Conservation (phyloP, 2,888 invertebrate species). For the Physocephala rufipes region DNA sequence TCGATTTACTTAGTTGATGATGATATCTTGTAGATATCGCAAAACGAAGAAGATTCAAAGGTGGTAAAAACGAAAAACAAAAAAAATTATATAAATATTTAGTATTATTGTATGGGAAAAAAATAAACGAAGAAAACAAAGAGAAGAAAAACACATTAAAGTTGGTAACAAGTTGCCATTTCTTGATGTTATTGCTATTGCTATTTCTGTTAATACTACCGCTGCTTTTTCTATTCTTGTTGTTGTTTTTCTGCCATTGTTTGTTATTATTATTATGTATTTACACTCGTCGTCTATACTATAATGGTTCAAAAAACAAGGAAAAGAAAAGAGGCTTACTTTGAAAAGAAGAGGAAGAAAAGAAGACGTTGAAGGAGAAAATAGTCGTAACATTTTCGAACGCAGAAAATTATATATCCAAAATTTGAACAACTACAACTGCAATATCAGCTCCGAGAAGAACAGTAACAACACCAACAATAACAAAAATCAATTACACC, state of each 20-base stretch:
- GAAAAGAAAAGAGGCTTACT: conserved; percentile 4
- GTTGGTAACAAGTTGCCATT: conserved; percentile 34
- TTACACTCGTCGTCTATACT: conserved; percentile 10
- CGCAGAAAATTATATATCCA: conserved; percentile 23
- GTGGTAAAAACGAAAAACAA: background rate
- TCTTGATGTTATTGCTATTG: conserved; percentile 10
- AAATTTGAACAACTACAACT: background rate
- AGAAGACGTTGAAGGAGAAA: conserved; percentile 2
- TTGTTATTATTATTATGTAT: conserved; percentile 5
- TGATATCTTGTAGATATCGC: conserved; percentile 12
- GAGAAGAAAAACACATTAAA: background rate
- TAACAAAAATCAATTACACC: conserved; percentile 3
- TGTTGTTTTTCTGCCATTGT: conserved; percentile 23
- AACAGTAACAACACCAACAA: background rate
- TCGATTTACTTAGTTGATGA: background rate
- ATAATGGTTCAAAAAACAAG: conserved; percentile 4
- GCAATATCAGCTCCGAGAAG: conserved; percentile 13
- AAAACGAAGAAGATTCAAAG: conserved; percentile 27
- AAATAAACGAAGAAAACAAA: conserved; percentile 2
- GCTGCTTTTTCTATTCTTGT: conserved; percentile 8
- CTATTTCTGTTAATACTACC: background rate
- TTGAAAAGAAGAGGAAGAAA: background rate
- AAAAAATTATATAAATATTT: conserved; percentile 14
- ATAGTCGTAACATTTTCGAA: background rate
- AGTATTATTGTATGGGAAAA: conserved; percentile 7